phyloP scores from a whole-genome alignment of 2,888 invertebrate genomes.

The Julus scandinavius region DNA sequence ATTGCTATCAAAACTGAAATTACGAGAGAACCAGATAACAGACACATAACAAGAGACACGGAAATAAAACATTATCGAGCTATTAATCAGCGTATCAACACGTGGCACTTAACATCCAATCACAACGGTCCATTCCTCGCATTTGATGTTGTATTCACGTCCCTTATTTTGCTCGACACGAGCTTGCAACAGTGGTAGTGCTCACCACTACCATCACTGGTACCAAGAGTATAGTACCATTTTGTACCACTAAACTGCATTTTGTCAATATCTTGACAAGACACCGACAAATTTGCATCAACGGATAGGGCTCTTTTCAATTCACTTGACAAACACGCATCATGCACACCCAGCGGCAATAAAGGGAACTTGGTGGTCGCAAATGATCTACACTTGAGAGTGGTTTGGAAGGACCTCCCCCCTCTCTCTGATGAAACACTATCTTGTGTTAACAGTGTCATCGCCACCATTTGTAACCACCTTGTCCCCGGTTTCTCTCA shows the following conservation, averaged over 20 bases:
- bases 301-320: background rate
- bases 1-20: constrained; percentile 45
- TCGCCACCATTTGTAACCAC: constrained; percentile 12
- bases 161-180: background rate
- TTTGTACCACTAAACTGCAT: background rate
- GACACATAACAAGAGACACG: constrained; percentile 36
- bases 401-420: too few relatives aligned
- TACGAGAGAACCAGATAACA: constrained; percentile 41
- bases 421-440: too few relatives aligned
- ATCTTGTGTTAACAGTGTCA: background rate
- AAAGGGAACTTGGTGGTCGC: background rate
- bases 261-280: background rate
- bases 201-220: background rate
- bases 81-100: constrained; percentile 48
- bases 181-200: background rate
- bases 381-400: background rate
- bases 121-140: constrained; percentile 43
- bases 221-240: background rate
- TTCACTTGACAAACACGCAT: background rate
- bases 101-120: constrained; percentile 50
- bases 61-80: constrained; percentile 43
- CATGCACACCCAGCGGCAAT: constrained; percentile 13
- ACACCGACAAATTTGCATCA: background rate
- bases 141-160: background rate
- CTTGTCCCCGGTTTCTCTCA: background rate